Base-by-base conservation (phyloP, 2,797 vertebrate species). In the Ctenopoma multispine region DNA sequence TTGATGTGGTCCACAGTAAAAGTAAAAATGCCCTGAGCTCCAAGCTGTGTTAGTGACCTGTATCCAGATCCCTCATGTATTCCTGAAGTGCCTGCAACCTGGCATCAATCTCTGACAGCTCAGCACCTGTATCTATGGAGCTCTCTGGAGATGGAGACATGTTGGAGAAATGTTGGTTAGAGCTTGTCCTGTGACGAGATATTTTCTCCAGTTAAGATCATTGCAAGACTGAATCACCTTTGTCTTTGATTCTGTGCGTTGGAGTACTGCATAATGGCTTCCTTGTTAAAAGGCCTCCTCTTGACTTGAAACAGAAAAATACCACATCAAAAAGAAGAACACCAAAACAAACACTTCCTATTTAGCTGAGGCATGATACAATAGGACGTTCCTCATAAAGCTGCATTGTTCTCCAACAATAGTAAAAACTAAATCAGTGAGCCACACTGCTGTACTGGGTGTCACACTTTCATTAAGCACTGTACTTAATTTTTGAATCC, bases 11-110 rank as follows among this genome's bases (percentile, higher is more conserved):
- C 31, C 47, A 68, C 44, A 27, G 59, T n/a, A 14, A 23, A 18
- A 48, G 23, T 21, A 23, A 48, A 13, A 27, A 24, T 9, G 27
- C 4, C 56, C 59, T 10, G 55, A 73, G 34, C 60, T 62, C 23
- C 29, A 6, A 6, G 36, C 63, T 55, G 69, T 24, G 68, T 51
- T 89, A 96, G 14, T 90, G 93, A 69, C 94, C 91, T 0, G 95
- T 96, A 75, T 96, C 96, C 83, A 98, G 88, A 38, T 94, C 94
- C 72, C 94, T 95, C 96, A 97, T 97, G 91, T 97, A 97, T 13
- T 96, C 96, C 90, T 98, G 96, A 70, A 98, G 91, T 0, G 96
- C 97, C 87, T 95, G 95, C 51, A 98, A 92, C 44, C 96, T 93
- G 24, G 96, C 95, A 1, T 98, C 96, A 0, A 98, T 97, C 84